These are phyloP conservation scores for Pachymerium ferrugineum DNA, from an alignment of 2,888 invertebrate genomes.

Conservation along the genomic window DNA sequence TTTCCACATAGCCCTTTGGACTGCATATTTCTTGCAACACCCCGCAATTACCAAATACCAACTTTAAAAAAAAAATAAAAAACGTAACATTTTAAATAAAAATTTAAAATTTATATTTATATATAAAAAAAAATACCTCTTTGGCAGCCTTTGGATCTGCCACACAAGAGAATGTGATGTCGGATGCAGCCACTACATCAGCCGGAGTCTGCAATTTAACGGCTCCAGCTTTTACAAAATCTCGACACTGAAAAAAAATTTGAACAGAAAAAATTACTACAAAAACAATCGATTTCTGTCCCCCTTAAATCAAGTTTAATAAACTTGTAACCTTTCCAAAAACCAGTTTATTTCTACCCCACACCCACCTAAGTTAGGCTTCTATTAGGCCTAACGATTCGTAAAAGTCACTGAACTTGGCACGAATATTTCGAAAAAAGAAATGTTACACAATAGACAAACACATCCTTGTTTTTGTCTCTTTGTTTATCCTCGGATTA, in stretches of 20 bases:
- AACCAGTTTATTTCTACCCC: too few species aligned
- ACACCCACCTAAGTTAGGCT: too few species aligned
- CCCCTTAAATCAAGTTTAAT: too few species aligned
- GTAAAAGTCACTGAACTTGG: too few species aligned
- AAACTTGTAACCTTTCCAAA: too few species aligned
- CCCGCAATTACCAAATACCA: conserved; percentile 93
- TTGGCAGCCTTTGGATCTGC: conserved; percentile 89
- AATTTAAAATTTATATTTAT: not conserved
- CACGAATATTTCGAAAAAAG: too few species aligned
- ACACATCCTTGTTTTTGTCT: too few species aligned
- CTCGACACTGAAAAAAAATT: conserved; percentile 66
- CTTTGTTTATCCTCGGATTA: too few species aligned
- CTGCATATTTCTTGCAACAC: conserved; percentile 70
- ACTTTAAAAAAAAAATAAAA: conserved; percentile 54
- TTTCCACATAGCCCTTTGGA: conserved; percentile 88
- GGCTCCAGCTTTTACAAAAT: conserved; percentile 81
- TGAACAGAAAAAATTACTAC: too few species aligned
- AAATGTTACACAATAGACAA: too few species aligned
- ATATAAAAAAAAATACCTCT: conserved; percentile 58
- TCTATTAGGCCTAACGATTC: too few species aligned
- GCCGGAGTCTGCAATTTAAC: conserved; percentile 80
- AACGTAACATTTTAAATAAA: conserved; percentile 28
- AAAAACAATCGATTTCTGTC: too few species aligned
- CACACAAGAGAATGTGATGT: conserved; percentile 92
- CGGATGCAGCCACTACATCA: conserved; percentile 84